Evolutionary conservation across 2,888 invertebrate genomes (phyloP).

Genomic region (Empis stercorea): DNA sequence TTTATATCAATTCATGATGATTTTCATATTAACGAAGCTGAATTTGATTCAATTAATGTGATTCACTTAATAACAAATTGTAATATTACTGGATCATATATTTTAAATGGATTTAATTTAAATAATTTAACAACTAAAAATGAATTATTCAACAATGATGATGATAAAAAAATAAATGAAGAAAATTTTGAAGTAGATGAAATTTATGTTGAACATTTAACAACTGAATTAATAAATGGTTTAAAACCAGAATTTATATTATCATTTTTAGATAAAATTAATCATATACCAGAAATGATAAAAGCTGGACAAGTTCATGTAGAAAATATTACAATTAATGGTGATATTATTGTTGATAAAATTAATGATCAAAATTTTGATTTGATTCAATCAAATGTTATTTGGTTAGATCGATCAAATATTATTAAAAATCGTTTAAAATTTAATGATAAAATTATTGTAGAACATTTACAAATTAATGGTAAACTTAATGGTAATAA

Average conservation of each 20-base stretch:
- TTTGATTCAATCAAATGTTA: conserved; percentile 27
- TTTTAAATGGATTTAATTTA: conserved; percentile 29
- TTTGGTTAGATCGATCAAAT: conserved; percentile 35
- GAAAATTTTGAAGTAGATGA: conserved; percentile 24
- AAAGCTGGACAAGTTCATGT: conserved; percentile 33
- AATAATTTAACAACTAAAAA: conserved; percentile 16
- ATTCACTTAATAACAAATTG: conserved; percentile 25
- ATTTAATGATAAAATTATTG: conserved; percentile 22
- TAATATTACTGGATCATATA: conserved; percentile 27
- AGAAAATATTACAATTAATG: conserved; percentile 31
- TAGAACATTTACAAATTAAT: conserved; percentile 21
- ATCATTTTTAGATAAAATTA: conserved; percentile 21
- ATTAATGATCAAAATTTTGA: conserved; percentile 24
- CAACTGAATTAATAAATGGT: conserved; percentile 31
- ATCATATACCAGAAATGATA: conserved; percentile 28
- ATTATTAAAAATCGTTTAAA: conserved; percentile 22
- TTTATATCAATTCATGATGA: conserved; percentile 23
- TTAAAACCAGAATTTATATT: conserved; percentile 24
- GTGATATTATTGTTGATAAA: conserved; percentile 18
- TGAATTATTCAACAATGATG: conserved; percentile 13
- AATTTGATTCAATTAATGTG: conserved; percentile 24
- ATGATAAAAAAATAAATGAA: conserved; percentile 20
- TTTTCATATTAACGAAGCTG: conserved; percentile 21
- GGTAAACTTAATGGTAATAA: conserved; percentile 30
- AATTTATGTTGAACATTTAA: conserved; percentile 24